phyloP scores from a whole-genome alignment of 2,797 vertebrate species.

The Sebastes kiyomatsui region DNA sequence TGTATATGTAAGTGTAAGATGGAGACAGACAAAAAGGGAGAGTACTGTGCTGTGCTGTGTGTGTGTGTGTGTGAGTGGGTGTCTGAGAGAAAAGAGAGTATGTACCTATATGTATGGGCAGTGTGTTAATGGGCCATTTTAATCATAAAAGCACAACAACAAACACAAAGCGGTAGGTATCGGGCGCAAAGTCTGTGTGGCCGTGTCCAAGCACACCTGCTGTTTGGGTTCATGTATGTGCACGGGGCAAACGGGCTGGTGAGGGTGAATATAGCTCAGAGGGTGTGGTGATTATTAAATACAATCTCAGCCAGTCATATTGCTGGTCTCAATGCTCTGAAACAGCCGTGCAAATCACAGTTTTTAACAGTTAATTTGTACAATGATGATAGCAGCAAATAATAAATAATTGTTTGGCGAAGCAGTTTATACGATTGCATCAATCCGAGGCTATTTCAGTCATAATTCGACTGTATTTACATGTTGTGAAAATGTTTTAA shows the following conservation, averaged over 20 bases:
- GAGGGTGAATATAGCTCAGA: background rate
- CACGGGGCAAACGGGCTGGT: too few relatives aligned
- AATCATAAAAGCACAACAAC: background rate
- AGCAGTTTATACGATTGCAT: background rate
- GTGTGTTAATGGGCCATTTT: background rate
- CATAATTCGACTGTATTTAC: background rate
- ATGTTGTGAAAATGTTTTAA: background rate
- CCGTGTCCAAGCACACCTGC: background rate
- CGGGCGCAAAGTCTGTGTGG: background rate
- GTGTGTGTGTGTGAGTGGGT: background rate
- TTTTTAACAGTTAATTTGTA: background rate
- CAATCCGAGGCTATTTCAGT: background rate
- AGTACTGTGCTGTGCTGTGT: background rate
- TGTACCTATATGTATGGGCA: background rate
- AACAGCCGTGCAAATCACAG: background rate
- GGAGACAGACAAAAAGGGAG: background rate
- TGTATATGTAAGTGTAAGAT: conserved; percentile 13
- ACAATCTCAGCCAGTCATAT: background rate
- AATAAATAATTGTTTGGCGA: background rate
- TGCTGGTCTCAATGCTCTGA: background rate
- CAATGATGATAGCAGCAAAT: background rate
- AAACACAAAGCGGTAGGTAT: background rate
- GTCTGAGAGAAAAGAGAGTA: background rate
- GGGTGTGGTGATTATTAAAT: background rate
- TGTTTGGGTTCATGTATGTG: conserved; percentile 7